Percentiles rank a stretch among this genome's conserved stretches.
Evolutionary conservation across 2,888 invertebrate genomes (phyloP).

Genomic region (Eupithecia subumbrata): DNA sequence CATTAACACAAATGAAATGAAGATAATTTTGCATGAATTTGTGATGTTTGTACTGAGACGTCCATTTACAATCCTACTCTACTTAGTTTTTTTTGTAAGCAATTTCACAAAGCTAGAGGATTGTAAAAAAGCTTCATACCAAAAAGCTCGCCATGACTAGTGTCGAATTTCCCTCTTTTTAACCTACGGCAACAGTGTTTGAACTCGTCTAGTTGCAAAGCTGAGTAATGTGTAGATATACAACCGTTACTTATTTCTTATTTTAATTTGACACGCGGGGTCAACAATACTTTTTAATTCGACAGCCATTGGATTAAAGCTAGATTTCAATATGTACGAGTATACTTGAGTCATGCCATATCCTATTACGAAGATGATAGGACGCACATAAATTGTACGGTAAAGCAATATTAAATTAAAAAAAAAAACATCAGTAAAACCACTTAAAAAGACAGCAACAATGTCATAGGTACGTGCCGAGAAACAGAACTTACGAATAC

Average conservation of each 20-base stretch:
- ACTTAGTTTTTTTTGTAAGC: background rate
- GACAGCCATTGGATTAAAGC: background rate
- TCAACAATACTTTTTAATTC: background rate
- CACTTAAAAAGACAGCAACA: background rate
- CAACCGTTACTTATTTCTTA: constrained; percentile 48
- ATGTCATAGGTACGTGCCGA: constrained; percentile 18
- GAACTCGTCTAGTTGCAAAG: constrained; percentile 63
- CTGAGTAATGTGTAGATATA: constrained; percentile 71
- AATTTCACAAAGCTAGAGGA: background rate
- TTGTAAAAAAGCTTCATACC: background rate
- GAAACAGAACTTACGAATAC: constrained; percentile 20
- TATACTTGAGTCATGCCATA: background rate
- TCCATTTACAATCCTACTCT: background rate
- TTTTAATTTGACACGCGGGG: no score
- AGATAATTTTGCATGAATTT: background rate
- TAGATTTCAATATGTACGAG: background rate
- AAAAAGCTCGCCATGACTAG: background rate
- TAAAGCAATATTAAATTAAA: background rate
- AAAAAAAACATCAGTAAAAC: background rate
- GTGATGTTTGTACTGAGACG: background rate
- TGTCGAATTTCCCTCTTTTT: background rate
- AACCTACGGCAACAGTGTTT: constrained; percentile 48
- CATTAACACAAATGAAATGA: background rate
- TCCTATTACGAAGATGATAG: background rate
- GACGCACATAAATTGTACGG: background rate